Evolutionary conservation across 2,797 vertebrate species (phyloP).

Genomic region (Ctenosaura bakeri): DNA sequence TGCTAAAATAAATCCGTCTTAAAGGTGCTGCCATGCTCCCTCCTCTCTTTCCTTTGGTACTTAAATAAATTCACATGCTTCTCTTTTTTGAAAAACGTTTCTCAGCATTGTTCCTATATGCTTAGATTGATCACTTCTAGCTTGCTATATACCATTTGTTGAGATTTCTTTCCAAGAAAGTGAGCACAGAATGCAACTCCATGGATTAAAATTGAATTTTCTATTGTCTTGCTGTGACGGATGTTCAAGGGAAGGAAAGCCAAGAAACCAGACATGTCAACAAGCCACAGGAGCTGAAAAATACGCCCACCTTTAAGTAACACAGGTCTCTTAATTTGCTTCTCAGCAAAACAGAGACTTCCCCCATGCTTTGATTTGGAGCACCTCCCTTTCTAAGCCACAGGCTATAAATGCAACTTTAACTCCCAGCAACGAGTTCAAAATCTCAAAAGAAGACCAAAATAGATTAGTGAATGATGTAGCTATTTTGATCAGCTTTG

Average conservation of each 20-base stretch:
- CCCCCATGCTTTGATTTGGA: not conserved
- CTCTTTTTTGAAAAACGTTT: no score
- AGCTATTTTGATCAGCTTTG: not conserved
- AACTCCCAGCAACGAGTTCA: no score
- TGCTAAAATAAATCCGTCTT: no score
- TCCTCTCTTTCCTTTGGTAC: no score
- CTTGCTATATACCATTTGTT: not conserved
- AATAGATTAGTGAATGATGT: not conserved
- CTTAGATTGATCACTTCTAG: not conserved
- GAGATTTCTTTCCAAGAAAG: not conserved
- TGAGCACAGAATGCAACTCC: not conserved
- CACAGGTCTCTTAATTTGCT: not conserved
- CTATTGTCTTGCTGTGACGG: not conserved
- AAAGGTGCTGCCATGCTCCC: no score
- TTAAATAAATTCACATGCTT: no score
- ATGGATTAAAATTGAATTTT: not conserved
- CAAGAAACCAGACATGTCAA: no score
- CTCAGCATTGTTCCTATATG: not conserved
- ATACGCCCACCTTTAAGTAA: no score
- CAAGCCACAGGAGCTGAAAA: not conserved
- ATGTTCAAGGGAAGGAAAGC: not conserved
- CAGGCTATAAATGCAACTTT: no score
- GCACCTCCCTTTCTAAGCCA: not conserved
- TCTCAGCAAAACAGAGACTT: not conserved
- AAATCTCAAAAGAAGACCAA: not conserved